Evolutionary conservation across 1,140 invertebrate genomes (phyloP), one percentile per base, ranked within the genome.

Genomic region (Psilanteris sp.): DNA sequence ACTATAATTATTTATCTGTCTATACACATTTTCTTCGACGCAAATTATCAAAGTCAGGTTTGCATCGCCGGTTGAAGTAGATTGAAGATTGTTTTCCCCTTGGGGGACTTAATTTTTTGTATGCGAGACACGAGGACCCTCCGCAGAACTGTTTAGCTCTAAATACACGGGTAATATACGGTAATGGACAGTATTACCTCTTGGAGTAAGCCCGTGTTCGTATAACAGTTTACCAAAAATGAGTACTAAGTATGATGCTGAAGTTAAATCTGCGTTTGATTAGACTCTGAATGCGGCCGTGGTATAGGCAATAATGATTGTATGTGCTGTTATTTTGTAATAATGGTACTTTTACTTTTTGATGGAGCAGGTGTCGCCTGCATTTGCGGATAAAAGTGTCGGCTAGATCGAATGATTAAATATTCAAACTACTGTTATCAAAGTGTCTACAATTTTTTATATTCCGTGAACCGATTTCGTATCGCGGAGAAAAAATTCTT

Each of bases 101-200:
- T 41, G 15, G 61, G 75, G 61, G 54, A 48, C 9, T 46, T 6
- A 9, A 59, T 59, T 82, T 83, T 76, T 27, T 32, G 59, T 64
- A 81, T 82, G 81, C 81, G 39, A 78, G 50, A 78, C 78, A 80
- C 79, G 79, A 62, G 37, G 66, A 73, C 72, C 64, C 46, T 66
- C 70, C 66, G 44, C 59, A 67, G 57, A 29, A 70, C 32, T 80
- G 77, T 83, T 85, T 83, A 84, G 80, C 74, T 73, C 76, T 80
- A 84, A 84, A 83, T 82, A 85, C 74, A 64, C 52, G 73, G 79
- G 59, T 85, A 85, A 85, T 83, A 79, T 39, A 77, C 37, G 50
- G 76, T 85, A 84, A 85, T 85, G 79, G 77, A 48, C 67, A 75
- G 66, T 83, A 81, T 84, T 83, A 74, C 82, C 78, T 76, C 50